Base-by-base conservation (phyloP, 2,888 invertebrate genomes). In the Macrosiphum euphorbiae region DNA sequence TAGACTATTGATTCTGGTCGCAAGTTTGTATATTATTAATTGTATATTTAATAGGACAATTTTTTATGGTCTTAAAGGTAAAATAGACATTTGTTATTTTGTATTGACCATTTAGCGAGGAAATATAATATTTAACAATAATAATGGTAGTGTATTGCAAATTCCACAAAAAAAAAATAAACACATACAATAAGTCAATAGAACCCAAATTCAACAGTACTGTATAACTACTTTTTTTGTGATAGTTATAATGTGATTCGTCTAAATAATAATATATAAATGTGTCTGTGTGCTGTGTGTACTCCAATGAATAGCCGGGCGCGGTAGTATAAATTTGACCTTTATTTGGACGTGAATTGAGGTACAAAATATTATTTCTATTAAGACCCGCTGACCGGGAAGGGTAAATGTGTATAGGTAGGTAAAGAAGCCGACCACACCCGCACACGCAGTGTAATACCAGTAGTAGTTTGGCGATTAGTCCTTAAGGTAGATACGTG, bases 321-420 rank as follows among this genome's bases (percentile, higher is more conserved):
- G 87, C 67, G 87, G 92, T 50, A 87, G 50, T 35, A 41, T 44
- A 92, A 67, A 92, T 87, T 87, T 92, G 92, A 92, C 92, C 92
- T 92, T 91, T 86, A 91, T 91, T 58, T 47, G 44, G 86, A 87
- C 87, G 28, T 50, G 44, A 50, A 67, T 87, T 28, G 92, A 87
- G 61, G 92, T 87, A 87, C 92, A 67, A 92, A 92, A 92, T 92
- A 87, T 47, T 92, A 67, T 92, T 92, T 87, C 50, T 35, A 92
- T 92, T 50, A 20, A 55, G 44, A 86, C 20, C 50, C 87, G 87
- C 92, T 92, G 87, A 67, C 92, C 92, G 87, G 35, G 47, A 87
- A 41, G 87, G 61, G 13, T 47, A 89, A 78, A 78, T 20, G n/a
- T 44, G 7, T 20, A 20, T 5, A 86, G n/a, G 24, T n/a, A 13